These are phyloP conservation scores for Lomographa bimaculata DNA, from an alignment of 2,888 invertebrate species.

Conservation along the genomic window DNA sequence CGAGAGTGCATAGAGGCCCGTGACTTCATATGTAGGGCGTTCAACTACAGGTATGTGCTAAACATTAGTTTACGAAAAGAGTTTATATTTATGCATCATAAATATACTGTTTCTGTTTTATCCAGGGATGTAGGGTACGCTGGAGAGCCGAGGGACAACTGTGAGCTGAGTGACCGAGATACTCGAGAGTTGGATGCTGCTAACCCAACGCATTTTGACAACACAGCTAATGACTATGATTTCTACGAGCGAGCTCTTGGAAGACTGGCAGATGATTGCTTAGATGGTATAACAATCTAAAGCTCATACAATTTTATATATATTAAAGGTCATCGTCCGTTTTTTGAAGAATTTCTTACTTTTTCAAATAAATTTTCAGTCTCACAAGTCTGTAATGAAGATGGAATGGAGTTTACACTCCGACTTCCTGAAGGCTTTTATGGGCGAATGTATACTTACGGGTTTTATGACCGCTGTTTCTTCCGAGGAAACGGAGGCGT, in stretches of 20 bases:
- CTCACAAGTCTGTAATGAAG: constrained; percentile 95
- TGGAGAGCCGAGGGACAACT: constrained; percentile 89
- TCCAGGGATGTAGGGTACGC: constrained; percentile 84
- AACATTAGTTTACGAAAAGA: constrained; percentile 25
- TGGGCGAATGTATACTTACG: constrained; percentile 95
- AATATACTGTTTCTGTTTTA: constrained; percentile 24
- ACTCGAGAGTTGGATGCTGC: constrained; percentile 92
- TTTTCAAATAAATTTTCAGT: constrained; percentile 79
- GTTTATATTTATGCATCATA: constrained; percentile 17
- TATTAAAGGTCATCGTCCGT: no score
- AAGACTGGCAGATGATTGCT: constrained; percentile 90
- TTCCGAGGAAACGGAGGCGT: constrained; percentile 95
- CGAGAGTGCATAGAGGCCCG: constrained; percentile 92
- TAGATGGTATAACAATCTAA: constrained; percentile 89
- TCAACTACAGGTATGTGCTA: constrained; percentile 88
- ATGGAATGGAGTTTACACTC: constrained; percentile 96
- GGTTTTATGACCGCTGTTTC: constrained; percentile 95
- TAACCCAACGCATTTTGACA: constrained; percentile 93
- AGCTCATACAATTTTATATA: no score
- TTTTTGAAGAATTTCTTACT: no score
- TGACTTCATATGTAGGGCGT: constrained; percentile 93
- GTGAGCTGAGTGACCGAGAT: constrained; percentile 94
- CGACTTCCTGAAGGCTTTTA: constrained; percentile 94
- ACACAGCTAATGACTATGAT: constrained; percentile 90
- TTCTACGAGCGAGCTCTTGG: constrained; percentile 92